A percentile compares a stretch with the other conserved stretches of the same genome.
Conservation (phyloP, 2,888 invertebrate genomes). For the Chrysolina oricalcia region DNA sequence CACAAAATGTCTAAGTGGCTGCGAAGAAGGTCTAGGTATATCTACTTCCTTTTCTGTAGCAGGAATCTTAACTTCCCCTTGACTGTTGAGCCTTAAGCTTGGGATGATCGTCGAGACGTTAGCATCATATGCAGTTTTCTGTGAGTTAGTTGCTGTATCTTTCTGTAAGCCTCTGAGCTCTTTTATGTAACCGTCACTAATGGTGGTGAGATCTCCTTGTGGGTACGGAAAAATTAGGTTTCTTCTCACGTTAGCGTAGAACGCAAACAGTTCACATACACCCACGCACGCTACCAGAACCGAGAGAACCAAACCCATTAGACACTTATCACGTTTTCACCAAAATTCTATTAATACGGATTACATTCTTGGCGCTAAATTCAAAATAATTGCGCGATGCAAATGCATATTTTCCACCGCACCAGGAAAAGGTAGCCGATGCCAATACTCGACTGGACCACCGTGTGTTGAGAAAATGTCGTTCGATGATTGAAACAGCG, state of each 20-base stretch:
- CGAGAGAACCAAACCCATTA: constrained; percentile 84
- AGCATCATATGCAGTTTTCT: background rate
- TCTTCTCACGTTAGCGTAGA: constrained; percentile 72
- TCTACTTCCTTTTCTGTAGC: constrained; percentile 56
- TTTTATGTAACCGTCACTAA: constrained; percentile 41
- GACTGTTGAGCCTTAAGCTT: constrained; percentile 54
- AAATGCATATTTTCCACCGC: constrained; percentile 39
- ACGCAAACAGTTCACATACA: constrained; percentile 79
- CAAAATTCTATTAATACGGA: constrained; percentile 33
- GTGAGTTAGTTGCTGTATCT: constrained; percentile 37
- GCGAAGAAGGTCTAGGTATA: constrained; percentile 22
- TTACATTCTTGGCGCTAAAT: constrained; percentile 54
- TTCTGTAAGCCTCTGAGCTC: constrained; percentile 39
- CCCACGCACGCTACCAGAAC: constrained; percentile 85
- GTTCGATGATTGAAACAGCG: constrained; percentile 42
- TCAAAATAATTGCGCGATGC: constrained; percentile 44
- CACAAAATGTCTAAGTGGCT: constrained; percentile 55
- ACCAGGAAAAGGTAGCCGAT: constrained; percentile 44
- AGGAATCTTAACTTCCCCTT: constrained; percentile 59
- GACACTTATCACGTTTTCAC: constrained; percentile 46
- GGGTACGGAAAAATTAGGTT: constrained; percentile 49
- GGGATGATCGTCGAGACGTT: constrained; percentile 38
- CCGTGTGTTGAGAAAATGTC: constrained; percentile 42
- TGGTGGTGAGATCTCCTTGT: constrained; percentile 41
- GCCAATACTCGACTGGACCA: constrained; percentile 57